Conservation (phyloP, 2,888 invertebrate genomes). For the Pegoplata infirma region DNA sequence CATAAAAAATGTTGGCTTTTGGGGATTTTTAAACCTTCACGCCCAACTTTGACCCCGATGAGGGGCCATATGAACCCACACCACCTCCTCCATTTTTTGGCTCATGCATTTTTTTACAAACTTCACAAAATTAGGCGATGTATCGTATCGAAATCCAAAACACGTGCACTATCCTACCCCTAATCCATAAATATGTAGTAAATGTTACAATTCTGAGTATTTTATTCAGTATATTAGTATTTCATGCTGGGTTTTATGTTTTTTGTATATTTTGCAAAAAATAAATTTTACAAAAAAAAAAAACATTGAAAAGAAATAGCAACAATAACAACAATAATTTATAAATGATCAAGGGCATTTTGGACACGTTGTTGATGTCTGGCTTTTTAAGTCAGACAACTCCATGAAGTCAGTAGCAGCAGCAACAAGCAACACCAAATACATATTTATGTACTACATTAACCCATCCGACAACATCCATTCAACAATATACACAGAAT, state of each 20-base stretch:
- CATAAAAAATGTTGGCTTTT: too few relatives aligned
- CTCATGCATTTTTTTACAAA: too few relatives aligned
- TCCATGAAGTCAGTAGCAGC: conserved; percentile 36
- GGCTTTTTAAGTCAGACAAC: conserved; percentile 49
- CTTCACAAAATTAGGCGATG: too few relatives aligned
- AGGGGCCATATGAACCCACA: too few relatives aligned
- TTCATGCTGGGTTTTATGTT: conserved; percentile 2
- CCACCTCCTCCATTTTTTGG: too few relatives aligned
- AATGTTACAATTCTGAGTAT: not conserved
- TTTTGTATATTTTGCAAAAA: not conserved
- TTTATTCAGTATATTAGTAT: not conserved
- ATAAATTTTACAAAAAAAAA: conserved; percentile 6
- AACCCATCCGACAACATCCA: not conserved
- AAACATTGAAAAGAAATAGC: conserved; percentile 16
- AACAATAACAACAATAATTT: conserved; percentile 63
- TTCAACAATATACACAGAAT: not conserved
- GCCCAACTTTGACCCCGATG: too few relatives aligned
- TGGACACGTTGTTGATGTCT: conserved; percentile 68
- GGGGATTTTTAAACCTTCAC: too few relatives aligned
- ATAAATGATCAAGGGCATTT: conserved; percentile 73
- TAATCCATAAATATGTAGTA: not conserved
- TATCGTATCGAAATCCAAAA: too few relatives aligned
- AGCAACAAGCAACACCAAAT: not conserved
- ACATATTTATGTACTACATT: not conserved
- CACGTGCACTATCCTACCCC: too few relatives aligned